Evolutionary conservation across 2,113 vertebrate species (phyloP).

Genomic region (Argyrosomus japonicus): DNA sequence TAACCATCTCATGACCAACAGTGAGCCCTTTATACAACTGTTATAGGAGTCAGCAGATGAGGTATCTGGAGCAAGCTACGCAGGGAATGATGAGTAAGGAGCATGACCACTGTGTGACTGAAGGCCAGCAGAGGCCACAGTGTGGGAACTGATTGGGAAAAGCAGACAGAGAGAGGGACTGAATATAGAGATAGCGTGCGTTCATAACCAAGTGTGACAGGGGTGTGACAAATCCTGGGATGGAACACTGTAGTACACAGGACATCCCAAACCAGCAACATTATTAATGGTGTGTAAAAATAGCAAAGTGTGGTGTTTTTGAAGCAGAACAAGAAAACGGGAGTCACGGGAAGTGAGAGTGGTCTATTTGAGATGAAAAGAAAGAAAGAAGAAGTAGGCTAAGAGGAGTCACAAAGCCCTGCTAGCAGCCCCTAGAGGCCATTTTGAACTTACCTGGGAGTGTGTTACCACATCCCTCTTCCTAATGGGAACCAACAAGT

Average conservation of each 20-base stretch:
- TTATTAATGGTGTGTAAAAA: background rate
- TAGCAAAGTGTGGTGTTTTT: background rate
- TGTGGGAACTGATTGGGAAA: slow-evolving; percentile 36
- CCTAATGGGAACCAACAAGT: background rate
- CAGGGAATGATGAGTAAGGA: slow-evolving; percentile 61
- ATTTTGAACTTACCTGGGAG: background rate
- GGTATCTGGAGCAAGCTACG: slow-evolving; percentile 46
- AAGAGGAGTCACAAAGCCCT: background rate
- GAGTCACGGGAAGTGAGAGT: slow-evolving; percentile 7
- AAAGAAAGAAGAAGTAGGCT: background rate
- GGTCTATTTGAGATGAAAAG: slow-evolving; percentile 14
- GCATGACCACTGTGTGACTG: slow-evolving; percentile 53
- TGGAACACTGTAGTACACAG: background rate
- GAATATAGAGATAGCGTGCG: slow-evolving; percentile 17
- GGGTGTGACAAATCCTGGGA: slow-evolving; percentile 13
- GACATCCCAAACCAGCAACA: background rate
- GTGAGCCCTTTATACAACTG: slow-evolving; percentile 51
- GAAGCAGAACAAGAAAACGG: background rate
- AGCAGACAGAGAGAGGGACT: background rate
- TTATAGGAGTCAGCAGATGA: slow-evolving; percentile 47
- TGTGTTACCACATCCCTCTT: background rate
- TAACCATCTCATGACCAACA: slow-evolving; percentile 60
- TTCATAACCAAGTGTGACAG: slow-evolving; percentile 26
- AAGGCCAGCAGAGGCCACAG: slow-evolving; percentile 39
- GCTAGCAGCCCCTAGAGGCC: background rate